Base-by-base conservation (phyloP, 2,888 invertebrate species). In the Machimus atricapillus region DNA sequence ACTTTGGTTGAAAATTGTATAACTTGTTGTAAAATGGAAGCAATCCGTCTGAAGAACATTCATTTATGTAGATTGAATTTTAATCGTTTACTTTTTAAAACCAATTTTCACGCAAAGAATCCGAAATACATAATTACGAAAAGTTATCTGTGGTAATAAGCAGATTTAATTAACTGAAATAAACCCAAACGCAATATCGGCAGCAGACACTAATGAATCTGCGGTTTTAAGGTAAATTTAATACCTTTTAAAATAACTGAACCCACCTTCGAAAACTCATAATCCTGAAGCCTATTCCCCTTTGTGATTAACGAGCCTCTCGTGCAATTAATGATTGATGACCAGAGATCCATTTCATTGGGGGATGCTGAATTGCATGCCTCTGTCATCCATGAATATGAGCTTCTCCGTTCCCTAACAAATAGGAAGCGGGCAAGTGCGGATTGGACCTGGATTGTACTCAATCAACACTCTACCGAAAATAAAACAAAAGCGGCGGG, bases 191-290 rank as follows among this genome's bases (percentile, higher is more conserved):
- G 9, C 19, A 56, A 56, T 56, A 56, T 56, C 19, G 9, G 8
- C 56, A 19, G 56, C 56, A 16, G 19, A 8, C 19, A n/a, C 56
- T 8, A 7, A 19, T 4, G 56, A 56, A 19, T 43, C 43, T 46
- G 43, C 9, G 46, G 27, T 46, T 46, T 79, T 16, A 27, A 79
- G 43, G 27, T 79, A 27, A 43, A 14, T 23, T 27, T 40, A 77
- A 78, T 78, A 40, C 78, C 78, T 19, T 27, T 78, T 78, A 78
- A 79, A 79, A 79, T 56, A 79, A 52, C 46, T 66, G 23, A 16
- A 16, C 4, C 6, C 31, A 52, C 14, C 27, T 5, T 27, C 46
- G 78, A 46, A 79, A 79, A 79, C 79, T 79, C 79, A 79, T 79
- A 52, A 79, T 79, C 16, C 52, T 78, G 79, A 27, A n/a, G 9